A percentile compares a stretch with the other conserved stretches of the same genome.
Evolutionary conservation across 2,888 invertebrate species (phyloP).

Genomic region (Alitta virens): DNA sequence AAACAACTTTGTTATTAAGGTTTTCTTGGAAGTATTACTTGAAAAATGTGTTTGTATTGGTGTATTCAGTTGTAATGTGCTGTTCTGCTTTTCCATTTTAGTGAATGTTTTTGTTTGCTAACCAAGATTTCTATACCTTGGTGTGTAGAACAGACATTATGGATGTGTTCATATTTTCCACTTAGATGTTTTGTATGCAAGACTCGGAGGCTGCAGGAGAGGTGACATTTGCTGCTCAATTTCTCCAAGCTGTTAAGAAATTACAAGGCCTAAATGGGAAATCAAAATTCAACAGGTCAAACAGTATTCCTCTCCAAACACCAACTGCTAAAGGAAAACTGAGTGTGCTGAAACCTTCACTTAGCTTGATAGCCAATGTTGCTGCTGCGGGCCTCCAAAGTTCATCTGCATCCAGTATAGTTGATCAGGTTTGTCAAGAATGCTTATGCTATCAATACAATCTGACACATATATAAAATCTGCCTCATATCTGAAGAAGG

Average conservation of each 20-base stretch:
- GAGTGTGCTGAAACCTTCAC: neutral
- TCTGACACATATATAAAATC: too few relatives aligned
- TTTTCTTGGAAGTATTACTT: too few relatives aligned
- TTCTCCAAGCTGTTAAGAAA: constrained; percentile 34
- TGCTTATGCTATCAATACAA: too few relatives aligned
- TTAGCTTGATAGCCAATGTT: constrained; percentile 27
- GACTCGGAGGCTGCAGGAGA: constrained; percentile 38
- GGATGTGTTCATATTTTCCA: too few relatives aligned
- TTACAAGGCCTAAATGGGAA: constrained; percentile 29
- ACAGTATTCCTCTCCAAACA: neutral
- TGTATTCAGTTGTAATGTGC: too few relatives aligned
- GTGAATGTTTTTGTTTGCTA: too few relatives aligned
- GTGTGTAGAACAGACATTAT: too few relatives aligned
- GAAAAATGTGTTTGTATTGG: too few relatives aligned
- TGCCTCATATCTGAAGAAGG: too few relatives aligned
- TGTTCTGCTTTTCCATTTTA: too few relatives aligned
- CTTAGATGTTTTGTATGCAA: constrained; percentile 47
- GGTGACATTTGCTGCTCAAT: constrained; percentile 44
- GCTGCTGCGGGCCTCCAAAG: constrained; percentile 39
- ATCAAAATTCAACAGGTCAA: neutral
- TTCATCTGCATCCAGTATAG: constrained; percentile 39
- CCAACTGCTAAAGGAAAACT: neutral
- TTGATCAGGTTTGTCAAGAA: constrained; percentile 41
- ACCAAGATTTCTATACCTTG: too few relatives aligned
- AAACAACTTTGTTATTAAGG: too few relatives aligned